Evolutionary conservation across 2,888 invertebrate species (phyloP).

Genomic region (Seira sanloemensis): DNA sequence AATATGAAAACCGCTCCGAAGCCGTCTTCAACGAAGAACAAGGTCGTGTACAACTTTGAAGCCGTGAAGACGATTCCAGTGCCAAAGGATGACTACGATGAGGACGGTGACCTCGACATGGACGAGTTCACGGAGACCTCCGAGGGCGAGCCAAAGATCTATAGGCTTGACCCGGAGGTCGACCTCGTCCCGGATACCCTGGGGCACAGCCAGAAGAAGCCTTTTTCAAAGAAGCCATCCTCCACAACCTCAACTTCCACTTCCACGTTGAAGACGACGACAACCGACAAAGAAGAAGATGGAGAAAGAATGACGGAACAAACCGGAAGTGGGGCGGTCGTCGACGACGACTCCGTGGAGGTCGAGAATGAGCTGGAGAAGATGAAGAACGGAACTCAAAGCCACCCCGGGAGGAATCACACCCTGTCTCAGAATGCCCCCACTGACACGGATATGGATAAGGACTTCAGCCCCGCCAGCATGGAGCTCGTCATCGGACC

Average conservation of each 20-base stretch:
- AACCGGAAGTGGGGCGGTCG: neutral
- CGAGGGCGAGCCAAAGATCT: constrained; percentile 62
- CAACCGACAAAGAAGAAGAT: constrained; percentile 15
- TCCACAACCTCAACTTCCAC: neutral
- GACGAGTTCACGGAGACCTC: constrained; percentile 56
- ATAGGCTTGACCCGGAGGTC: constrained; percentile 67
- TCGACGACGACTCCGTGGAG: constrained; percentile 1
- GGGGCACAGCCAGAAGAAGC: constrained; percentile 15
- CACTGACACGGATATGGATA: constrained; percentile 25
- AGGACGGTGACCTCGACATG: constrained; percentile 61
- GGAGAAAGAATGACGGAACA: constrained; percentile 30
- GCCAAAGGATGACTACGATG: constrained; percentile 51
- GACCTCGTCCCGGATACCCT: constrained; percentile 71
- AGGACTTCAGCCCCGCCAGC: constrained; percentile 41
- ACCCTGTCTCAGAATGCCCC: neutral
- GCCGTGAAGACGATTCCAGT: constrained; percentile 42
- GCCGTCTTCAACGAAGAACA: neutral
- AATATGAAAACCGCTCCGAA: neutral
- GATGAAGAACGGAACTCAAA: constrained; percentile 28
- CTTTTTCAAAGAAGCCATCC: no score
- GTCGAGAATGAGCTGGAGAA: constrained; percentile 37
- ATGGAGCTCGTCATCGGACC: constrained; percentile 50
- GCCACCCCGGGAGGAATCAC: neutral
- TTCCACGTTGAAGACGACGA: neutral
- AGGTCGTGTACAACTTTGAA: constrained; percentile 36